Conservation (phyloP, 2,888 invertebrate species). For the Rhimphoctona megacephalus region DNA sequence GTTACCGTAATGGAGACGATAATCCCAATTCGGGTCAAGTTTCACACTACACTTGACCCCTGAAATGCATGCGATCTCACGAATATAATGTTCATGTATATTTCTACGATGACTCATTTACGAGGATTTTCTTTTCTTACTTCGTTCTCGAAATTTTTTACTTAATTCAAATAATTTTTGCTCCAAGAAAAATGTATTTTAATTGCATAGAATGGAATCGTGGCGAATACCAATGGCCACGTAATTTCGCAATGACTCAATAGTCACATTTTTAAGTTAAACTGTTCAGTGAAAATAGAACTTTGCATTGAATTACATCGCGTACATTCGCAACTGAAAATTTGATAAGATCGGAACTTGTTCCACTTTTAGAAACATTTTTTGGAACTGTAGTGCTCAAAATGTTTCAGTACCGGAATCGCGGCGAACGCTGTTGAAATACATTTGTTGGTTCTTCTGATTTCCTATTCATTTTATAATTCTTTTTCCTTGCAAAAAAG, state of each 20-base stretch:
- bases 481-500: no score
- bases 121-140: not conserved
- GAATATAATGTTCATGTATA: constrained; percentile 26
- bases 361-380: no score
- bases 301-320: not conserved
- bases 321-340: not conserved
- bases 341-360: not conserved
- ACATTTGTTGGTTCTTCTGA: no score
- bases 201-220: not conserved
- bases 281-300: not conserved
- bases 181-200: not conserved
- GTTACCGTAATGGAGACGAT: constrained; percentile 12
- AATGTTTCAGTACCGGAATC: not conserved
- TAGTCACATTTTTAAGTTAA: not conserved
- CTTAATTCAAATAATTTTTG: not conserved
- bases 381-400: no score
- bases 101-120: constrained; percentile 15
- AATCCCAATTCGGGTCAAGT: constrained; percentile 19
- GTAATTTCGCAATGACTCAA: not conserved
- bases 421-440: no score
- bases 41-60: constrained; percentile 23
- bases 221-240: not conserved
- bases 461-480: not conserved
- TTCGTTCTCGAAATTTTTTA: not conserved
- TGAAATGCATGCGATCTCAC: not conserved